These are phyloP conservation scores for Indri indri DNA, from an alignment of 2,113 vertebrate species.

Conservation along the genomic window DNA sequence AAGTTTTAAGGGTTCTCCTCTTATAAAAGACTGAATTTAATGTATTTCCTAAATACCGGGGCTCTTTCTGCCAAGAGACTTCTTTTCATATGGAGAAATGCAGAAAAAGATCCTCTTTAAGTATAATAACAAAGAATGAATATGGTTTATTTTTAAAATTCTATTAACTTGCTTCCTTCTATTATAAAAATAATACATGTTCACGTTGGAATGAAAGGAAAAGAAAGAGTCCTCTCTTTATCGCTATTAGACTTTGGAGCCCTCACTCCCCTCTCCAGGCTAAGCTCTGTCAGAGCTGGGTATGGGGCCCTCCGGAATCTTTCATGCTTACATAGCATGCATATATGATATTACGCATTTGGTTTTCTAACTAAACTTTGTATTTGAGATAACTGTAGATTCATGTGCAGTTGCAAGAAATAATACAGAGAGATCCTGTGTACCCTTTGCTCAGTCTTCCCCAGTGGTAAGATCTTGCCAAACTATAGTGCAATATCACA, in stretches of 20 bases:
- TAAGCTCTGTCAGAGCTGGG: background rate
- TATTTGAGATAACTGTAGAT: background rate
- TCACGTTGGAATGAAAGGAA: background rate
- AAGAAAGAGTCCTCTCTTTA: background rate
- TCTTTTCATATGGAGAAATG: background rate
- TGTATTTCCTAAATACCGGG: background rate
- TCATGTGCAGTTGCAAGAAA: background rate
- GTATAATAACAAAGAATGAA: background rate
- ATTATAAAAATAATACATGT: background rate
- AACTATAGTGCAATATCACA: background rate
- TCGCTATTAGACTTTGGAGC: background rate
- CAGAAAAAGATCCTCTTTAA: background rate
- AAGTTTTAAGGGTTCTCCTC: background rate
- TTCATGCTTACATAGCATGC: background rate
- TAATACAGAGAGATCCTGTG: background rate
- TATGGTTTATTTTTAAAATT: background rate
- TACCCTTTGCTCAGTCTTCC: background rate
- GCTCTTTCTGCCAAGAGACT: background rate
- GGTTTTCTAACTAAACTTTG: background rate
- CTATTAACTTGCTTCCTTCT: slow-evolving; percentile 29
- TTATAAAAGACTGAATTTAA: background rate
- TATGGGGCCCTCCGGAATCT: background rate
- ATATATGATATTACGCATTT: background rate
- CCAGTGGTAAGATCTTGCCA: background rate
- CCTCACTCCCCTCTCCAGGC: background rate